Percentiles rank a stretch among this genome's conserved stretches.
Evolutionary conservation across 2,888 invertebrate genomes (phyloP).

Genomic region (Netelia virgata): DNA sequence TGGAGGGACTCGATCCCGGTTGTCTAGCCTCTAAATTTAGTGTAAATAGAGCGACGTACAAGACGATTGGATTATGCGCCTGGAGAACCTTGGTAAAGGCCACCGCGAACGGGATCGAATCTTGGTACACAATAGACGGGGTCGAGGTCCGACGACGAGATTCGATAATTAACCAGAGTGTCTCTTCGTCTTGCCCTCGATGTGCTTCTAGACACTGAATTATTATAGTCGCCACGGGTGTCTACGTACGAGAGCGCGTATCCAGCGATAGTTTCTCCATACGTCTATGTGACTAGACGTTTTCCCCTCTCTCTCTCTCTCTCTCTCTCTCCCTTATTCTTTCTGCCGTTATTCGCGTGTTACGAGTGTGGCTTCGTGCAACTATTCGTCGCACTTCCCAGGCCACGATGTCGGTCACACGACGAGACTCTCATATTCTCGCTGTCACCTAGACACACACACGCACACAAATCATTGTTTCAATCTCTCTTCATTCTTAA

Average conservation of each 20-base stretch:
- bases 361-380: slow-evolving; percentile 6
- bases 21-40: slow-evolving; percentile 27
- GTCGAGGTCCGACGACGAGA: slow-evolving; percentile 45
- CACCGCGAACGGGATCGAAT: slow-evolving; percentile 44
- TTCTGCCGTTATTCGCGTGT: slow-evolving; percentile 33
- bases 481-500: not conserved
- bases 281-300: slow-evolving; percentile 33
- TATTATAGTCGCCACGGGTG: slow-evolving; percentile 13
- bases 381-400: not conserved
- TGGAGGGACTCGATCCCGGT: slow-evolving; percentile 3
- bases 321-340: not conserved
- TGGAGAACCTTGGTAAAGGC: slow-evolving; percentile 51
- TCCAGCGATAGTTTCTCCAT: slow-evolving; percentile 11
- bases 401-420: not conserved
- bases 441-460: no score
- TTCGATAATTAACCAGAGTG: slow-evolving; percentile 61
- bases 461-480: not conserved
- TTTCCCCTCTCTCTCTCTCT: not conserved
- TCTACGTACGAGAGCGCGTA: not conserved
- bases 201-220: slow-evolving; percentile 21
- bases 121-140: slow-evolving; percentile 43
- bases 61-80: slow-evolving; percentile 31
- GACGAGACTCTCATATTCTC: not conserved
- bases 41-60: slow-evolving; percentile 38
- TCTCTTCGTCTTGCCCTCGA: slow-evolving; percentile 6